Percentiles rank a stretch among this genome's conserved stretches.
Conservation (phyloP, 2,888 invertebrate genomes). For the Aporophyla nigra region DNA sequence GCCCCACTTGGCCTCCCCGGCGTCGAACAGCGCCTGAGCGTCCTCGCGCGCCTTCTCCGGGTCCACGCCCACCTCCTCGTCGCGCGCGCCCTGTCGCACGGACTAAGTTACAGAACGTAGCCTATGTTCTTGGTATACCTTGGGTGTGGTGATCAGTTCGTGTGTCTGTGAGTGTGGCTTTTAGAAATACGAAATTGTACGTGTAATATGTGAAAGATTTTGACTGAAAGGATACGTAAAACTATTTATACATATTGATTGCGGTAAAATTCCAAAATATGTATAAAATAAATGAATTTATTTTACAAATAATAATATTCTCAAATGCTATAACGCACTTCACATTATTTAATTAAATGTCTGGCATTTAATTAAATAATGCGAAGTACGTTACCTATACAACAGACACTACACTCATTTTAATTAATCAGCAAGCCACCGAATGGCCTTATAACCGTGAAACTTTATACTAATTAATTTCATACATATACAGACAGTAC, state of each 20-base stretch:
- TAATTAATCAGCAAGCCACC: not conserved
- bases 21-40: conserved; percentile 93
- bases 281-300: conserved; percentile 2
- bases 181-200: not conserved
- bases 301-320: not conserved
- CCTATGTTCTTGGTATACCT: conserved; percentile 57
- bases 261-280: not conserved
- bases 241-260: no score
- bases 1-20: conserved; percentile 93
- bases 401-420: not conserved
- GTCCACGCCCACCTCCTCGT: conserved; percentile 92
- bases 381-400: no score
- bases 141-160: conserved; percentile 62
- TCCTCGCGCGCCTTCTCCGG: conserved; percentile 92
- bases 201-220: not conserved
- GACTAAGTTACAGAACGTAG: conserved; percentile 76
- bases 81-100: conserved; percentile 90
- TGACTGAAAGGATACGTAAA: not conserved
- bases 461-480: not conserved
- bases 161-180: not conserved
- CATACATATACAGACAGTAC: not conserved
- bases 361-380: no score
- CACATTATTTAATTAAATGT: not conserved
- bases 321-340: not conserved
- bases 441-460: not conserved